Percentiles rank a stretch among this genome's conserved stretches.
These are phyloP conservation scores for Neostethus bicornis DNA, from an alignment of 2,797 vertebrate species.

Conservation along the genomic window DNA sequence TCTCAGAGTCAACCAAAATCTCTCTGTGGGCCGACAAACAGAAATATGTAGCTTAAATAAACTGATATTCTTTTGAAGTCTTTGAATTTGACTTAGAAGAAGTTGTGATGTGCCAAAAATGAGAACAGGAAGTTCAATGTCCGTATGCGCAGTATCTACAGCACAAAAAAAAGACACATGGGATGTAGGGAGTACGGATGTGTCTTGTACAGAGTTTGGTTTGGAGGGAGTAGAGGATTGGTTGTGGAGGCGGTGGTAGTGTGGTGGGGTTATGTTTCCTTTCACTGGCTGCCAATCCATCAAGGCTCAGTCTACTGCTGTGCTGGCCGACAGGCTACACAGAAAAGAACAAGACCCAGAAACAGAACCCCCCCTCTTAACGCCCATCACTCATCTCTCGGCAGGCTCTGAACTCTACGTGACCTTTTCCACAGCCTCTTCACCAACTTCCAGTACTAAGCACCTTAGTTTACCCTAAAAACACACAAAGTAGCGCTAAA, in stretches of 20 bases:
- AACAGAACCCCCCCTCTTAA: constrained; percentile 84
- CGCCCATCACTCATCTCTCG: constrained; percentile 86
- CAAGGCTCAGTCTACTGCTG: constrained; percentile 93
- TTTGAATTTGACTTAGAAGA: background rate
- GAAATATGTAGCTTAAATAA: background rate
- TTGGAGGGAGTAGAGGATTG: constrained; percentile 25
- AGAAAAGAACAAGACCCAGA: constrained; percentile 88
- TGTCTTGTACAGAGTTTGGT: constrained; percentile 6
- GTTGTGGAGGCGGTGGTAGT: constrained; percentile 17
- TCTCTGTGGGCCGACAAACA: constrained; percentile 31
- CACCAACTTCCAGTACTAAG: constrained; percentile 79
- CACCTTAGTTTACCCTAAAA: constrained; percentile 78
- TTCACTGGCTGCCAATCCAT: constrained; percentile 96
- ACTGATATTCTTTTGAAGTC: background rate
- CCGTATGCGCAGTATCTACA: constrained; percentile 25
- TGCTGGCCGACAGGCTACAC: constrained; percentile 86
- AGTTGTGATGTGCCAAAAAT: background rate
- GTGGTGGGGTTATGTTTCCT: constrained; percentile 84
- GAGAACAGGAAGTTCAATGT: background rate
- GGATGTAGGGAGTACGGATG: background rate
- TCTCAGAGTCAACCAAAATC: constrained; percentile 31
- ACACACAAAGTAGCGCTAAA: constrained; percentile 11
- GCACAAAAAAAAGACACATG: constrained; percentile 11
- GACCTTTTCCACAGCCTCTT: constrained; percentile 86
- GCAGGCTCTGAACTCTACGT: constrained; percentile 88